phyloP scores from a whole-genome alignment of 2,113 vertebrate genomes.

The Himantopus leucocephalus region DNA sequence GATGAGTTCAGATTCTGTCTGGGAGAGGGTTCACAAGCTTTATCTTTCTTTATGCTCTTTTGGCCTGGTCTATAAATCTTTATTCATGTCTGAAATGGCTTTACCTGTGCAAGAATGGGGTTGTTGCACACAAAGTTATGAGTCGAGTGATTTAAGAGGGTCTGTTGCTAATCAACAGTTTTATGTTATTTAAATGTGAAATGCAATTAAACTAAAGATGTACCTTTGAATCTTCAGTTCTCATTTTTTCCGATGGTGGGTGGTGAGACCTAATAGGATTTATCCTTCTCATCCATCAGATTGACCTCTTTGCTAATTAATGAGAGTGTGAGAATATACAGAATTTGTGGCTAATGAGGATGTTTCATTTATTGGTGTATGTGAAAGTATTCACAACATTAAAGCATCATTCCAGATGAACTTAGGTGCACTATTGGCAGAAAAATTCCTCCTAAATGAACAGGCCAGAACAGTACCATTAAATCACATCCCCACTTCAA shows the following conservation, averaged over 20 bases:
- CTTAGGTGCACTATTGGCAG: constrained; percentile 42
- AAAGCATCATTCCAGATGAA: constrained; percentile 57
- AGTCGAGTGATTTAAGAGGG: constrained; percentile 14
- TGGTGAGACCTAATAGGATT: constrained; percentile 17
- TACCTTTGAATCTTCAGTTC: constrained; percentile 31
- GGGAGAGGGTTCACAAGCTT: not conserved
- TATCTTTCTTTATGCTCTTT: not conserved
- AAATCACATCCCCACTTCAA: constrained; percentile 28
- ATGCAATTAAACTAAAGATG: constrained; percentile 16
- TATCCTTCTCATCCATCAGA: constrained; percentile 25
- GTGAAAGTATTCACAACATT: constrained; percentile 57
- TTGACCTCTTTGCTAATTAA: constrained; percentile 67
- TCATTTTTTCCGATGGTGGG: constrained; percentile 6
- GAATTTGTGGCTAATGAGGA: constrained; percentile 57
- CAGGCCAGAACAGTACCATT: not conserved
- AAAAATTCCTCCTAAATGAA: constrained; percentile 56
- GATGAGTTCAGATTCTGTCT: not conserved
- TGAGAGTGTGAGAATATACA: constrained; percentile 38
- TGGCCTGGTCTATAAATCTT: not conserved
- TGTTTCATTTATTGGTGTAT: constrained; percentile 58
- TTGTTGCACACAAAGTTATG: not conserved
- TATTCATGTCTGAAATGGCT: not conserved
- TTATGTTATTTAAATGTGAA: constrained; percentile 38
- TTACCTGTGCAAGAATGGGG: not conserved
- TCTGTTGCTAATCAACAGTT: not conserved